Percentiles rank a stretch among this genome's conserved stretches.
Evolutionary conservation across 2,797 vertebrate genomes (phyloP).

Genomic region (Cryptoblepharus egeriae): DNA sequence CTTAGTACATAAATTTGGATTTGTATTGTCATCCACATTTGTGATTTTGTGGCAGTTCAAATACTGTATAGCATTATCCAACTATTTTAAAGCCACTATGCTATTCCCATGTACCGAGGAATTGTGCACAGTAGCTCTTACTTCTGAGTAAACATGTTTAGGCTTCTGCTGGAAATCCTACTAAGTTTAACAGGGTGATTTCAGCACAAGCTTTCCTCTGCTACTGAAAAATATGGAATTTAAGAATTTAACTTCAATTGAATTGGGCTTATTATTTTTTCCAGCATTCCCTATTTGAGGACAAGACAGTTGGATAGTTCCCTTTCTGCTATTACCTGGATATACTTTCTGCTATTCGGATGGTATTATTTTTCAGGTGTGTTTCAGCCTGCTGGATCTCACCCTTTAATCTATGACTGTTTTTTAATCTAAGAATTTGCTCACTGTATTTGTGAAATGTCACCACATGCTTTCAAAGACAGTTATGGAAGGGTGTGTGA

Average conservation of each 20-base stretch:
- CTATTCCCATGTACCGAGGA: neutral
- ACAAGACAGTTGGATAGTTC: neutral
- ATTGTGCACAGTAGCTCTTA: neutral
- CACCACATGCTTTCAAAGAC: constrained; percentile 28
- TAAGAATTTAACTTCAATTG: neutral
- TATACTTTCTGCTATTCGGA: too few relatives aligned
- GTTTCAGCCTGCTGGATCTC: neutral
- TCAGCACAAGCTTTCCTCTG: neutral
- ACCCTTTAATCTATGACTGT: neutral
- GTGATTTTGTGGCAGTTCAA: neutral
- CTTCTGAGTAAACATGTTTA: neutral
- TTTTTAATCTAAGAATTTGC: neutral
- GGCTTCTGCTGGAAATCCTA: neutral
- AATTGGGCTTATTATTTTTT: neutral
- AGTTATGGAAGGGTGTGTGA: neutral
- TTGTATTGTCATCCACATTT: neutral
- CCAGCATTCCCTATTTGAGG: neutral
- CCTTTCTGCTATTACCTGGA: accelerated
- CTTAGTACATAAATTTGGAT: neutral
- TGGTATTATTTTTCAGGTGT: constrained; percentile 9
- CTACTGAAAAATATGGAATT: neutral
- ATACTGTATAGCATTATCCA: neutral
- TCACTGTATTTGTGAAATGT: neutral
- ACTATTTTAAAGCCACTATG: neutral
- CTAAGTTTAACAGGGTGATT: neutral